phyloP scores from a whole-genome alignment of 2,113 vertebrate genomes.

The Tragelaphus buxtoni region DNA sequence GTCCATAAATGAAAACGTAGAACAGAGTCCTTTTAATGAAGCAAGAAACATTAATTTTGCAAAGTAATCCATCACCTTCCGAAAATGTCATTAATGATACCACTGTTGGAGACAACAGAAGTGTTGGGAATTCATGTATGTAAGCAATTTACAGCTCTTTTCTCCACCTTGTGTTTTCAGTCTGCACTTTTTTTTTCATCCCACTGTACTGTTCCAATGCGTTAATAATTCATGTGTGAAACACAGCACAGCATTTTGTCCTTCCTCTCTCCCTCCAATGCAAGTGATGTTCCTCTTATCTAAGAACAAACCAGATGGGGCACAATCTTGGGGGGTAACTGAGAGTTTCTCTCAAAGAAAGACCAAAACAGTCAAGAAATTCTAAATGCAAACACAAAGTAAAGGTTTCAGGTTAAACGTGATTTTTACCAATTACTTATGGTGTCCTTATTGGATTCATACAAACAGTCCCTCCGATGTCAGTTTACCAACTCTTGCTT shows the following conservation, averaged over 20 bases:
- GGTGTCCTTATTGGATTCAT: not conserved
- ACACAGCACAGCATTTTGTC: not conserved
- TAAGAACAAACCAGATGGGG: not conserved
- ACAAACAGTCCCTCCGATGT: rapidly evolving
- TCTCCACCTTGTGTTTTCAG: not conserved
- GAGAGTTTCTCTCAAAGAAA: not conserved
- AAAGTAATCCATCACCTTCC: not conserved
- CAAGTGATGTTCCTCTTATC: not conserved
- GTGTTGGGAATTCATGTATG: not conserved
- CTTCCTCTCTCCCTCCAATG: not conserved
- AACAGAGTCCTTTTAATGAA: not conserved
- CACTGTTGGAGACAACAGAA: rapidly evolving
- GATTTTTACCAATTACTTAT: rapidly evolving
- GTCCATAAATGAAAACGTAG: not conserved
- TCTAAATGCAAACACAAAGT: not conserved
- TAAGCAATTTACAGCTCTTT: not conserved
- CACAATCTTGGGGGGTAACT: not conserved
- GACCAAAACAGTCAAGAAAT: not conserved
- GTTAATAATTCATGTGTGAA: not conserved
- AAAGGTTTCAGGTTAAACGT: not conserved
- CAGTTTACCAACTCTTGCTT: not conserved
- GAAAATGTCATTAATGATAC: not conserved
- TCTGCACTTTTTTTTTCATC: not conserved
- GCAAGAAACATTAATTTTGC: not conserved
- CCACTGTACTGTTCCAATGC: not conserved